Percentiles rank a stretch among this genome's conserved stretches.
Conservation (phyloP, 2,113 vertebrate species). For the Physeter macrocephalus region DNA sequence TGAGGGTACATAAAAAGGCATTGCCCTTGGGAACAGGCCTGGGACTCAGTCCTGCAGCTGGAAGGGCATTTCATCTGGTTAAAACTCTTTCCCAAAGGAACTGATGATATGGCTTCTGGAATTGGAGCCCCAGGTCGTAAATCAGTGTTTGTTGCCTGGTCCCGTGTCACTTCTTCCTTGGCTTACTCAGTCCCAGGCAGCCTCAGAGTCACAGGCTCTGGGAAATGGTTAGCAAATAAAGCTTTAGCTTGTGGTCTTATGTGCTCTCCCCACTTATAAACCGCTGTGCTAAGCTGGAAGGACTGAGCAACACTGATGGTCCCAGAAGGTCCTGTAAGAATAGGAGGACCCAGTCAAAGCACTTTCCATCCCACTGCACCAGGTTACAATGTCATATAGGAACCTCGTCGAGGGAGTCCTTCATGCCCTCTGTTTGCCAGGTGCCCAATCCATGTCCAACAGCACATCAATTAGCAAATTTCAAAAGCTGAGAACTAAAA, state of each 20-base stretch:
- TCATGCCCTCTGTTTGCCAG: neutral
- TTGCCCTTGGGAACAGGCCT: neutral
- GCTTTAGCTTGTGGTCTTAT: neutral
- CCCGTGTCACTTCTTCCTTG: neutral
- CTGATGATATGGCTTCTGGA: neutral
- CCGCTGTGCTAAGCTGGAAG: neutral
- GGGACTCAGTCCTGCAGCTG: neutral
- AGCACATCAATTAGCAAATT: neutral
- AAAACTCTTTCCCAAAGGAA: neutral
- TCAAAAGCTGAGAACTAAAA: slow-evolving; percentile 23
- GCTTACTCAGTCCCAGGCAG: neutral
- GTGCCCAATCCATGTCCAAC: neutral
- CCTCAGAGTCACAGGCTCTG: neutral
- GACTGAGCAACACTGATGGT: neutral
- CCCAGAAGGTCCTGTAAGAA: neutral
- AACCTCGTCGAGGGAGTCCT: neutral
- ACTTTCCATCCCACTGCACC: neutral
- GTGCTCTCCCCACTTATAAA: neutral
- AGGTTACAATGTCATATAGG: neutral
- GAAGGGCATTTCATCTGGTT: neutral
- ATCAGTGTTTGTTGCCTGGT: neutral
- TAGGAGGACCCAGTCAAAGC: neutral
- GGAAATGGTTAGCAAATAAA: neutral
- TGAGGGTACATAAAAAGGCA: neutral
- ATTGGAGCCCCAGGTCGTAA: neutral